Evolutionary conservation across 2,113 vertebrate genomes (phyloP), one percentile per base, ranked within the genome.

Genomic region (Microcebus jonahi): DNA sequence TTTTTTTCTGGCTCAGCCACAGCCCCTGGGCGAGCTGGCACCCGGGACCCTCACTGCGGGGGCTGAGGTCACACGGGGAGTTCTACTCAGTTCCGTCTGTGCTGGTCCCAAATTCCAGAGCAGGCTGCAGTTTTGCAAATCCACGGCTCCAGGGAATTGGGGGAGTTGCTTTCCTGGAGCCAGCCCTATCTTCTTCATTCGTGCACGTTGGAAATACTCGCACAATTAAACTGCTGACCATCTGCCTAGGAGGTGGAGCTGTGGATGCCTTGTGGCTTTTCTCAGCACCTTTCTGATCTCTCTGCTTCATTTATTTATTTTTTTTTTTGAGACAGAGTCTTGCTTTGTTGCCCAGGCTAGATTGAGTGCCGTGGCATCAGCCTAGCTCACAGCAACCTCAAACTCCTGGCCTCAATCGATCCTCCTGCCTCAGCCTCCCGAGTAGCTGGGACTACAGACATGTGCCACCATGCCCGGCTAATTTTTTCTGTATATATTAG

Each of bases 131-230:
- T 80, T 86, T 94, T 94, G 82, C 93, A 79, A 92, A 73, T 68
- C 39, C 63, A 50, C 59, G 65, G 3, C 95, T 85, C 91, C 3
- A 59, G 70, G 67, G 57, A 95, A 42, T 5, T 34, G 23, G 77
- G 48, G 68, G 76, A 96, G n/a, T 94, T 67, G 50, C 84, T 89
- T 96, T 92, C 93, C 91, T 76, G 87, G 86, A 97, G 65, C 68
- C 73, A 65, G 31, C n/a, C 36, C 91, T 94, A 77, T 96, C 95
- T 95, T 65, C 45, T 53, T 96, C 91, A 86, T 65, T 87, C 68
- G 21, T 80, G 50, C 83, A 83, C 83, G 71, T 59, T 88, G 86
- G 77, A 96, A 63, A 73, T 57, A 10, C 29, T 91, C 85, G 82
- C 91, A 75, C 70, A n/a, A 0, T 25, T 14, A 29, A 80, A 77